phyloP scores from a whole-genome alignment of 2,888 invertebrate genomes.

The Xestia sexstrigata region DNA sequence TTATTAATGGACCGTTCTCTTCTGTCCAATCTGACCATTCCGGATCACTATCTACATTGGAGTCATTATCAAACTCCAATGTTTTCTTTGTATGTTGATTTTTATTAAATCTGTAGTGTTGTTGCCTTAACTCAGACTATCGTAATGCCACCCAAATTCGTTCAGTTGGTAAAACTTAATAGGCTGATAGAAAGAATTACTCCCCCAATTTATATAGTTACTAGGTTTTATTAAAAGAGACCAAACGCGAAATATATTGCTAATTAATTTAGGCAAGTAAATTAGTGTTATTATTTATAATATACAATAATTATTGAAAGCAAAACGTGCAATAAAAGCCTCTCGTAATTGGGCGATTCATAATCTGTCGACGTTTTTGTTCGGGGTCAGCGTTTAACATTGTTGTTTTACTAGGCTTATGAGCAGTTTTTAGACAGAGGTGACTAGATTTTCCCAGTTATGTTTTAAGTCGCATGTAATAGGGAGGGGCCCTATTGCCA shows the following conservation, averaged over 20 bases:
- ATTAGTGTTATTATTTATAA: slow-evolving; percentile 22
- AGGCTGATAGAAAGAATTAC: neutral
- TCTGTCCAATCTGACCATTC: slow-evolving; percentile 97
- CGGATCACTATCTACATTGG: slow-evolving; percentile 91
- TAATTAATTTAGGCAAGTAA: slow-evolving; percentile 15
- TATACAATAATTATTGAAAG: slow-evolving; percentile 25
- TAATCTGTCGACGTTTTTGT: neutral
- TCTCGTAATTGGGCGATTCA: slow-evolving; percentile 26
- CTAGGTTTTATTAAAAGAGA: neutral
- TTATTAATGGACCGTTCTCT: slow-evolving; percentile 91
- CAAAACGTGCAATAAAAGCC: slow-evolving; percentile 9
- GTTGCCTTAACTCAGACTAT: slow-evolving; percentile 32
- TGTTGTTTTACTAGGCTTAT: neutral
- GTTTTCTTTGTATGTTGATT: slow-evolving; percentile 67
- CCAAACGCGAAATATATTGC: neutral
- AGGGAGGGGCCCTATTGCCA: neutral
- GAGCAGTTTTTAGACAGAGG: neutral
- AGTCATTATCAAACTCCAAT: slow-evolving; percentile 80
- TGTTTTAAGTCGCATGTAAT: neutral
- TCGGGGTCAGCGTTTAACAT: neutral
- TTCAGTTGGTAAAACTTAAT: neutral
- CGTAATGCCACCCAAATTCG: neutral
- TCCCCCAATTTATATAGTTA: neutral
- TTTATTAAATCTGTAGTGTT: slow-evolving; percentile 68
- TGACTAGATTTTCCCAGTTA: neutral